Evolutionary conservation across 2,888 invertebrate species (phyloP), one percentile per base, ranked within the genome.

Genomic region (Apamea epomidion): DNA sequence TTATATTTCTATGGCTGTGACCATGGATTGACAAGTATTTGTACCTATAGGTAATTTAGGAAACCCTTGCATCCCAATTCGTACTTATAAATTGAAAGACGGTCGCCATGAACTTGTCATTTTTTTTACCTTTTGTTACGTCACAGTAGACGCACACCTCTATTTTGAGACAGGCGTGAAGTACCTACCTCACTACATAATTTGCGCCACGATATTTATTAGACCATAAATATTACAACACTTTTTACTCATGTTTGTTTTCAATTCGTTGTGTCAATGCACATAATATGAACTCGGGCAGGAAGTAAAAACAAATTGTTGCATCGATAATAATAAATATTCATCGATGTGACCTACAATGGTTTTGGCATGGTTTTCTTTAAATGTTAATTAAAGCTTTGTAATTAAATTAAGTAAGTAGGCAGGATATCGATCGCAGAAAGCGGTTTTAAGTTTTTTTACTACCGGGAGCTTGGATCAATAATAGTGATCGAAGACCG

Each of bases 181-280:
- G 80, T 79, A 79, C n/a, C 12, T 79, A 79, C n/a, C 12, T 37
- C 10, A 7, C 72, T 64, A 64, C 42, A 68, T 75, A 69, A 78
- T 78, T 72, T 74, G 32, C 58, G 72, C 62, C 81, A 81, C 75
- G 67, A 75, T 72, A 80, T 77, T 89, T 90, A 89, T 80, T 78
- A 89, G 89, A 87, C 90, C 84, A 80, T 86, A 80, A 90, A 86
- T 78, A 73, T 84, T 79, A 78, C 68, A 76, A 54, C 64, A 72
- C 48, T 69, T 75, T 84, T 78, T 68, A 32, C 32, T 75, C 54
- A 72, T 79, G n/a, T 90, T 88, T 83, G 42, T 90, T 88, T 88
- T 81, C 74, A 76, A 76, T 83, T 76, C 7, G 48, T 76, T 42
- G 45, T 86, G 80, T 88, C 84, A 81, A 81, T 81, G 74, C 75